Conservation (phyloP, 2,113 vertebrate species). For the Oceanites oceanicus region DNA sequence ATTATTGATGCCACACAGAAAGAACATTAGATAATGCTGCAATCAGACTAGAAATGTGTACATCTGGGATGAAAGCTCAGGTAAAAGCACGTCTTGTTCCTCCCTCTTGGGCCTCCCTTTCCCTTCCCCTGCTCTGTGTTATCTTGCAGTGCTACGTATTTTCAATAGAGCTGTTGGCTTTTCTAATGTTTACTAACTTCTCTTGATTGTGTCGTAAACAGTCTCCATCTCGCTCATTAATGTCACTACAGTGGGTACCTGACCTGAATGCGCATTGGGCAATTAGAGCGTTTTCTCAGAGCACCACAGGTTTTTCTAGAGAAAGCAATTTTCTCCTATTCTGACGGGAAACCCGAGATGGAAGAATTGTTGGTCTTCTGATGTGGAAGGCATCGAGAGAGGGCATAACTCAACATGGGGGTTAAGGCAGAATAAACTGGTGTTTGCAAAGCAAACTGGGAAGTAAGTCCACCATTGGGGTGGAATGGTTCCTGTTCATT, state of each 20-base stretch:
- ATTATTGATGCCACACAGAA: not conserved
- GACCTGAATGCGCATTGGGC: conserved; percentile 25
- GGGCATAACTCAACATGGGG: rapidly evolving
- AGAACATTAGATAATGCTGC: not conserved
- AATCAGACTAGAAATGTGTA: not conserved
- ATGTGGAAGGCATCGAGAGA: rapidly evolving
- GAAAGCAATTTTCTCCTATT: not conserved
- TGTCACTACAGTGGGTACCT: not conserved
- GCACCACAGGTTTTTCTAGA: not conserved
- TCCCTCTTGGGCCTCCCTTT: not conserved
- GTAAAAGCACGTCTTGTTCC: not conserved
- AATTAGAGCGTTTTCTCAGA: not conserved
- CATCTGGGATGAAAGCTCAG: not conserved
- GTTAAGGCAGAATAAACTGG: not conserved
- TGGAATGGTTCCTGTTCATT: not conserved
- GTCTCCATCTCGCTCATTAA: conserved; percentile 10
- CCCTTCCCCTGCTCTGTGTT: not conserved
- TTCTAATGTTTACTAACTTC: conserved; percentile 46
- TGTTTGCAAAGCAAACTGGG: not conserved
- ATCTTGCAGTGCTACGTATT: not conserved
- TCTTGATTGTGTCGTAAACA: conserved; percentile 48
- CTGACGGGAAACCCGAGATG: not conserved
- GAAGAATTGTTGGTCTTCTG: not conserved
- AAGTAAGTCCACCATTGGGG: rapidly evolving
- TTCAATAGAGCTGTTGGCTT: not conserved